Base-by-base conservation (phyloP, 2,113 vertebrate species). In the Mobula birostris region DNA sequence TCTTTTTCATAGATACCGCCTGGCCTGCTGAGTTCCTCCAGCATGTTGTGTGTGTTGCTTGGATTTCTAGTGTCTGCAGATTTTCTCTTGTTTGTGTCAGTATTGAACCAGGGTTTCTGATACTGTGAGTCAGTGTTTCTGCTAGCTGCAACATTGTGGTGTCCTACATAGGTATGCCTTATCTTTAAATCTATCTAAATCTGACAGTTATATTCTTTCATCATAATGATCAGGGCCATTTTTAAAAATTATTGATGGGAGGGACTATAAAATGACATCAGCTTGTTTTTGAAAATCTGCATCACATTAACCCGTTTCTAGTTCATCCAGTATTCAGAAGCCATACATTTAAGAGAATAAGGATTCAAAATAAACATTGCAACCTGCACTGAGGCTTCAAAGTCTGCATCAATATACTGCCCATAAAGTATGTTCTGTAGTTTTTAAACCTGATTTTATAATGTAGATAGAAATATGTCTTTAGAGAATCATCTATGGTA, bases 371-470 rank as follows among this genome's bases (percentile, higher is more conserved):
- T 63, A 68, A 24, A 66, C 1, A 19, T n/a, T 12, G 12, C 29
- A 85, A 27, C 82, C 82, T 85, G 82, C 82, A 90, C 19, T 66
- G 29, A 90, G n/a, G 61, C 14, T 66, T 14, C 85, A 90, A 87
- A 56, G 61, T 90, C 61, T 90, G 63, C 15, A 17, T 29, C 85
- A 90, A 90, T 19, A 68, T 90, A 66, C 12, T 32, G 85, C 61
- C n/a, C 17, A n/a, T 8, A 90, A 9, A 66, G 14, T 61, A 68
- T 68, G n/a, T 66, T n/a, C 66, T 66, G 12, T 90, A 48, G 1
- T 5, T 29, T n/a, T 7, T 29, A 90, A 68, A 5, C 32, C 58
- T 90, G 29, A 63, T 58, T 56, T 56, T 83, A 4, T 58, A 24
- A 48, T 90, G 85, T 90, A 90, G 61, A 32, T 66, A 90, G 61